These are phyloP conservation scores for Cherax quadricarinatus DNA, from an alignment of 1,140 invertebrate genomes.

Conservation along the genomic window DNA sequence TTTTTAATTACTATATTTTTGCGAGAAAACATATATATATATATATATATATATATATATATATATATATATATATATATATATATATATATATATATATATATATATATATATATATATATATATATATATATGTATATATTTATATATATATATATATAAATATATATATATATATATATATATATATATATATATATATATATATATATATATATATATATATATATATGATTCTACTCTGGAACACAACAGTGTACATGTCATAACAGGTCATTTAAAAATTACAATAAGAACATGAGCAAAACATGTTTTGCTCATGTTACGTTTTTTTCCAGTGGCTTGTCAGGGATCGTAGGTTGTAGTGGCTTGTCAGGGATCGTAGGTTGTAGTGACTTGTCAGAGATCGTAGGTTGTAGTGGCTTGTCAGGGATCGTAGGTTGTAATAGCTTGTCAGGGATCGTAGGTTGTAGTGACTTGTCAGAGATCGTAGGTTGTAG, in stretches of 20 bases:
- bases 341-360: too few relatives aligned
- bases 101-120: constrained; percentile 13
- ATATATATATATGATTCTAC: background rate
- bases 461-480: too few relatives aligned
- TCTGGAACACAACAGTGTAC: background rate
- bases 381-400: too few relatives aligned
- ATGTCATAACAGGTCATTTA: background rate
- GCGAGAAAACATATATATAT: background rate
- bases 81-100: constrained; percentile 13
- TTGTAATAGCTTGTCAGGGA: too few relatives aligned
- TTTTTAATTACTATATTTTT: background rate
- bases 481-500: too few relatives aligned
- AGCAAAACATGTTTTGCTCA: background rate
- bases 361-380: too few relatives aligned
- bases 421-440: too few relatives aligned
- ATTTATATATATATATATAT: constrained; percentile 5
- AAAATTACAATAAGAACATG: background rate
- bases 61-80: constrained; percentile 13
- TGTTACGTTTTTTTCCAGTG: too few relatives aligned
- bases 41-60: constrained; percentile 13
- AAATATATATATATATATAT: constrained; percentile 5
- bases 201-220: constrained; percentile 13
- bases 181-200: constrained; percentile 13
- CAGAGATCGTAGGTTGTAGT: too few relatives aligned
- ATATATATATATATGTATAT: constrained; percentile 6